These are phyloP conservation scores for Canis aureus DNA, from an alignment of 2,113 vertebrate species.

Conservation along the genomic window DNA sequence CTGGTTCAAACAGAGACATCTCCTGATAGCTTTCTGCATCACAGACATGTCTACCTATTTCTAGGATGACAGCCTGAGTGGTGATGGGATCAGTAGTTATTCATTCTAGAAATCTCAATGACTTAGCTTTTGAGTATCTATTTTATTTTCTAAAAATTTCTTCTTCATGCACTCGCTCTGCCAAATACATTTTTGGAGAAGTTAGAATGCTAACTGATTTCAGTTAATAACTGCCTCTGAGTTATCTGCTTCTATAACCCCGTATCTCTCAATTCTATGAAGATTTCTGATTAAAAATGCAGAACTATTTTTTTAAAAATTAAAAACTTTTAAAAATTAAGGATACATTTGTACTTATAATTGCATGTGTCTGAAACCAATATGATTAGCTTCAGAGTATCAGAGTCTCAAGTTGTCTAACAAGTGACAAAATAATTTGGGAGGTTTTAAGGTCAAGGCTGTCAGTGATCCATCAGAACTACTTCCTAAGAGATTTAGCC, in stretches of 20 bases:
- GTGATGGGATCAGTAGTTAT: neutral
- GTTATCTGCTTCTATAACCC: neutral
- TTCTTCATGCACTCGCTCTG: neutral
- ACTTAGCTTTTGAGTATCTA: neutral
- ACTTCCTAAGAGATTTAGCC: neutral
- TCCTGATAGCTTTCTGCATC: neutral
- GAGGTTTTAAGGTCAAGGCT: neutral
- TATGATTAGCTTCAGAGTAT: neutral
- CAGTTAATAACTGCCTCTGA: neutral
- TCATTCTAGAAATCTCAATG: neutral
- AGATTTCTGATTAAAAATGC: neutral
- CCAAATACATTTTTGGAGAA: neutral
- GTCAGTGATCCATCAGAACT: neutral
- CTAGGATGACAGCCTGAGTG: neutral
- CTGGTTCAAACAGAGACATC: neutral
- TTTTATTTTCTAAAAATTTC: neutral
- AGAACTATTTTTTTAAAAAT: neutral
- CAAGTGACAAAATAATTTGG: neutral
- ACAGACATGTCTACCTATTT: neutral
- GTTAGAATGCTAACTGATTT: constrained; percentile 35
- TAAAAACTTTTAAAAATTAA: constrained; percentile 20
- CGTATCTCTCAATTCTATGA: neutral
- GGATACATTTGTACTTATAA: neutral
- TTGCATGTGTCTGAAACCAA: neutral
- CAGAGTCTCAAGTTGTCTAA: neutral